A percentile compares a stretch with the other conserved stretches of the same genome.
phyloP scores from a whole-genome alignment of 2,888 invertebrate genomes.

The Pristionchus exspectatus region DNA sequence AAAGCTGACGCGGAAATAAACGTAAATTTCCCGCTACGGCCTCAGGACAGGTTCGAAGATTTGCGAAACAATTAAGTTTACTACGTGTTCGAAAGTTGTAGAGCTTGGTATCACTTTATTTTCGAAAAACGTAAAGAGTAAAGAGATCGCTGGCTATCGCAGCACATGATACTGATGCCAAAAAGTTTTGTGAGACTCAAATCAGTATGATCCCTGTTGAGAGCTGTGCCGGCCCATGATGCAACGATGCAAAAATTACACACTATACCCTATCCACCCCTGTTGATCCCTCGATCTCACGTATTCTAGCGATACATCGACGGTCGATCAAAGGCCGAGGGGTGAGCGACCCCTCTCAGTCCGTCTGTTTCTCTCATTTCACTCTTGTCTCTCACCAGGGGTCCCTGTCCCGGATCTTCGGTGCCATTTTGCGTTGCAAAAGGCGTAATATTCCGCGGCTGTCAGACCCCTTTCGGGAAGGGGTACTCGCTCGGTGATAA shows the following conservation, averaged over 20 bases:
- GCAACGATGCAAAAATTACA: not conserved
- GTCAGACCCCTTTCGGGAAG: constrained; percentile 16
- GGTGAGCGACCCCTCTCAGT: not conserved
- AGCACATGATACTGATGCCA: not conserved
- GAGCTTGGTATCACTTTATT: too few species aligned
- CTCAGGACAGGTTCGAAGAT: too few species aligned
- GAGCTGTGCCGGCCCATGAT: not conserved
- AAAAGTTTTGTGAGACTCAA: not conserved
- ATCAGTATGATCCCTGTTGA: not conserved
- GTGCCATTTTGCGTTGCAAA: constrained; percentile 5
- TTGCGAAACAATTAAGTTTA: too few species aligned
- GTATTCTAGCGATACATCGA: not conserved
- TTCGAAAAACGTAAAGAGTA: not conserved
- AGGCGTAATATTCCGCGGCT: not conserved
- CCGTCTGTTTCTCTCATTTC: not conserved
- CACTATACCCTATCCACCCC: not conserved
- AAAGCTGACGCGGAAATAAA: too few species aligned
- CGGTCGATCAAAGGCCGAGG: not conserved
- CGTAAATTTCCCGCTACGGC: too few species aligned
- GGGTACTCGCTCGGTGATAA: constrained; percentile 1
- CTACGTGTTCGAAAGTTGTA: too few species aligned
- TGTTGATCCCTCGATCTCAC: not conserved
- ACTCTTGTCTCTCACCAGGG: not conserved
- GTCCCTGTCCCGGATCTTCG: constrained; percentile 26
- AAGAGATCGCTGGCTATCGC: not conserved